Conservation (phyloP, 2,888 invertebrate species). For the Lucinisca nassula region DNA sequence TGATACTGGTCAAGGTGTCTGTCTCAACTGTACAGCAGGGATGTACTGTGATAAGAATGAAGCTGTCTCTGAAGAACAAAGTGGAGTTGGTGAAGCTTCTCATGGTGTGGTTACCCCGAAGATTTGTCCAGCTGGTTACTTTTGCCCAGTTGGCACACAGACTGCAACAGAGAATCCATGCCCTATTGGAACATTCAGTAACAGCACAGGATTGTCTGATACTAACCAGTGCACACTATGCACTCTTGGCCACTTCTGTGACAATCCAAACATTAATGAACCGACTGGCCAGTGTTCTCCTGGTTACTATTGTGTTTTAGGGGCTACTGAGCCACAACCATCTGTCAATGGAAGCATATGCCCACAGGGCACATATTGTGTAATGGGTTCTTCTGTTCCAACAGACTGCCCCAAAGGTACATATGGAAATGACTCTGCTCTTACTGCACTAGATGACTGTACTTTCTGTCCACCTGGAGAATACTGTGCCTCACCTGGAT, state of each 20-base stretch:
- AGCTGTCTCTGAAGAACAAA: slow-evolving; percentile 85
- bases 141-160: slow-evolving; percentile 84
- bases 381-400: slow-evolving; percentile 75
- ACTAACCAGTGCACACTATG: slow-evolving; percentile 82
- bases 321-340: slow-evolving; percentile 79
- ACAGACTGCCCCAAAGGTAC: slow-evolving; percentile 85
- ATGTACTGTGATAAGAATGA: slow-evolving; percentile 86
- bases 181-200: slow-evolving; percentile 85
- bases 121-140: slow-evolving; percentile 85
- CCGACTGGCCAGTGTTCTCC: slow-evolving; percentile 84
- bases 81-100: slow-evolving; percentile 83
- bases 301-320: slow-evolving; percentile 85
- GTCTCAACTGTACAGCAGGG: slow-evolving; percentile 83
- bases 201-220: slow-evolving; percentile 81
- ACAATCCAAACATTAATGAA: slow-evolving; percentile 81
- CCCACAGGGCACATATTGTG: slow-evolving; percentile 85
- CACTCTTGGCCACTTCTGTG: slow-evolving; percentile 85
- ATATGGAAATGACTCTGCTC: slow-evolving; percentile 80
- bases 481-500: slow-evolving; percentile 83
- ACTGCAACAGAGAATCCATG: slow-evolving; percentile 83
- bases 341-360: slow-evolving; percentile 80
- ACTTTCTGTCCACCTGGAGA: slow-evolving; percentile 85
- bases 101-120: slow-evolving; percentile 87
- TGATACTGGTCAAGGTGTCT: slow-evolving; percentile 77
- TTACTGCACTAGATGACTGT: slow-evolving; percentile 83